A percentile compares a stretch with the other conserved stretches of the same genome.
Evolutionary conservation across 1,140 invertebrate genomes (phyloP).

Genomic region (Dreissena polymorpha): DNA sequence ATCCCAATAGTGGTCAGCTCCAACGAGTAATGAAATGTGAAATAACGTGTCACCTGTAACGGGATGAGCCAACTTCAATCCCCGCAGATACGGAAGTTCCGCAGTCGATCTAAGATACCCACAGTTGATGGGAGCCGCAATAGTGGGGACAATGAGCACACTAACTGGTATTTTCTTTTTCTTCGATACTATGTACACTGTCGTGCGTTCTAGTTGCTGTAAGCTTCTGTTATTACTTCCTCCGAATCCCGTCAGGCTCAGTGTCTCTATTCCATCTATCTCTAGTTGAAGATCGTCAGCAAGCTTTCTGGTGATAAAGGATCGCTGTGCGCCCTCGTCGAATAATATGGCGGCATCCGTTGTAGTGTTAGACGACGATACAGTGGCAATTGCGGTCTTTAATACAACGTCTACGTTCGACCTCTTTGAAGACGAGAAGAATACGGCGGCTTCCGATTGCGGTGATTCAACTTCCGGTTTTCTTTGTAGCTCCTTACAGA

Average conservation of each 20-base stretch:
- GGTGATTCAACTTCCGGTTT: no score
- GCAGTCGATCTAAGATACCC: background rate
- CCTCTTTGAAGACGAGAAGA: no score
- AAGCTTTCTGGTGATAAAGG: no score
- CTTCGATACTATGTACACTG: background rate
- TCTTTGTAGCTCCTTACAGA: no score
- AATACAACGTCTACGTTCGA: no score
- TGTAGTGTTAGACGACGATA: background rate
- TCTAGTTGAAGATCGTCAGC: background rate
- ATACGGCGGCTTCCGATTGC: no score
- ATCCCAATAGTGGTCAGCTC: slow-evolving; percentile 1
- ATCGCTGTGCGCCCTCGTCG: background rate
- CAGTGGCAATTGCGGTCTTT: no score
- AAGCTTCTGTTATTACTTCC: background rate
- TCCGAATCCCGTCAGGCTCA: background rate
- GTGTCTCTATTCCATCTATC: background rate
- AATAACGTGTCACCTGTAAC: slow-evolving; percentile 5
- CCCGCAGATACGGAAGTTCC: background rate
- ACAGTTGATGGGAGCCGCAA: background rate
- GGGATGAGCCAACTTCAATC: background rate
- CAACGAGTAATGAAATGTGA: background rate
- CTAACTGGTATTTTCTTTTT: background rate
- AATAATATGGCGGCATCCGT: slow-evolving; percentile 7
- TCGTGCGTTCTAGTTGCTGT: background rate
- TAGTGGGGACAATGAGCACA: background rate